These are phyloP conservation scores for Yoshiicerus persimilis DNA, from an alignment of 1,140 invertebrate species.

Conservation along the genomic window DNA sequence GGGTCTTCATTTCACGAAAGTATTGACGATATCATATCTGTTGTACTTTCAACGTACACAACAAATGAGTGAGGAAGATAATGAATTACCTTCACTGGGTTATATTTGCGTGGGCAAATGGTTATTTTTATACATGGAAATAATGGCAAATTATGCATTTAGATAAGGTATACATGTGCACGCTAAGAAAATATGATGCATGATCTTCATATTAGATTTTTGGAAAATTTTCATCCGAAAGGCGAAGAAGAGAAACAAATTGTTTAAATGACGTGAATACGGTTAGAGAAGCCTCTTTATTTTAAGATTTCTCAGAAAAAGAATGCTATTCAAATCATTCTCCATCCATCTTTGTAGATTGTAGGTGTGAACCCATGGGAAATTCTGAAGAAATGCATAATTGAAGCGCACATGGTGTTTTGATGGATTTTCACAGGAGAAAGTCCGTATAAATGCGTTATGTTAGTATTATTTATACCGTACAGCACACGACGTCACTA, in stretches of 20 bases:
- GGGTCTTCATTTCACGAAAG: too few species aligned
- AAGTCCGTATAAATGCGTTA: not conserved
- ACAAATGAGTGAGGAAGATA: too few species aligned
- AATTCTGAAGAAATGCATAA: slow-evolving; percentile 26
- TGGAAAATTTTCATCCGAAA: not conserved
- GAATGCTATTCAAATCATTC: not conserved
- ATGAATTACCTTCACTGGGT: too few species aligned
- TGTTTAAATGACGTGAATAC: not conserved
- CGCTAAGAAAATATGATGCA: too few species aligned
- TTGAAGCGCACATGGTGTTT: slow-evolving; percentile 4
- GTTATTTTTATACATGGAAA: too few species aligned
- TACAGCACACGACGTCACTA: not conserved
- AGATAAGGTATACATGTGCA: too few species aligned
- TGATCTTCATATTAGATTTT: too few species aligned
- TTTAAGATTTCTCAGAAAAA: not conserved
- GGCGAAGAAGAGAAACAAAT: not conserved
- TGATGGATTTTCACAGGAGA: not conserved
- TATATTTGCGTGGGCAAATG: too few species aligned
- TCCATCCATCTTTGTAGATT: not conserved
- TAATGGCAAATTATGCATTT: too few species aligned
- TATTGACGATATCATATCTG: too few species aligned
- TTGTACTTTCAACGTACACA: too few species aligned
- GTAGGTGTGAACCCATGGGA: slow-evolving; percentile 20
- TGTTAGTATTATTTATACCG: not conserved
- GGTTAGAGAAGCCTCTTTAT: not conserved